phyloP scores from a whole-genome alignment of 2,113 vertebrate species.

The Suncus etruscus region DNA sequence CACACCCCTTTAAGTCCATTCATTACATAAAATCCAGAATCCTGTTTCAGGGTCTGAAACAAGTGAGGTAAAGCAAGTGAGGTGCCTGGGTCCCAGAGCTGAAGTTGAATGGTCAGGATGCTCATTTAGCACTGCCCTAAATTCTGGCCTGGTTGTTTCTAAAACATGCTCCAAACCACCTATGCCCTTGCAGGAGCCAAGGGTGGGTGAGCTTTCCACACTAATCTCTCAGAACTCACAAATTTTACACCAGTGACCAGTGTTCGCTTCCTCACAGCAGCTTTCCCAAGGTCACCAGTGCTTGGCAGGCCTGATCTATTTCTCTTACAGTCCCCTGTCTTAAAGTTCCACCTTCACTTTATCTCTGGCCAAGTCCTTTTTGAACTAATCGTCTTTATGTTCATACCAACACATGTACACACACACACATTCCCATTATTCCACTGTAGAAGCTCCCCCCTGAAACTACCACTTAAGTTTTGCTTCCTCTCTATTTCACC shows the following conservation, averaged over 20 bases:
- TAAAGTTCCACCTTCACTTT: neutral
- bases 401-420: too few relatives aligned
- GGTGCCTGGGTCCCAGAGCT: neutral
- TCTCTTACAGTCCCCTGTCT: accelerated
- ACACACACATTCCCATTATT: neutral
- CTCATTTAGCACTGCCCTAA: neutral
- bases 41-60: neutral
- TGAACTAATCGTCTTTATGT: neutral
- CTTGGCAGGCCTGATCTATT: neutral
- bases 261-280: neutral
- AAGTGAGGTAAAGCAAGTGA: neutral
- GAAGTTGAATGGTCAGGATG: neutral
- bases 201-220: neutral
- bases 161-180: neutral
- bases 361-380: neutral
- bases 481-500: neutral
- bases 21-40: neutral
- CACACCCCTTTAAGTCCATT: neutral
- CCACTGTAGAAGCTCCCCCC: neutral
- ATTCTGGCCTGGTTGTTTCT: neutral
- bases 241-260: neutral
- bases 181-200: neutral
- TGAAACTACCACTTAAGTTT: neutral
- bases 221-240: neutral
- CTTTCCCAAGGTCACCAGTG: neutral